Evolutionary conservation across 2,888 invertebrate species (phyloP), one percentile per base, ranked within the genome.

Genomic region (Hipparchia sbordonii): DNA sequence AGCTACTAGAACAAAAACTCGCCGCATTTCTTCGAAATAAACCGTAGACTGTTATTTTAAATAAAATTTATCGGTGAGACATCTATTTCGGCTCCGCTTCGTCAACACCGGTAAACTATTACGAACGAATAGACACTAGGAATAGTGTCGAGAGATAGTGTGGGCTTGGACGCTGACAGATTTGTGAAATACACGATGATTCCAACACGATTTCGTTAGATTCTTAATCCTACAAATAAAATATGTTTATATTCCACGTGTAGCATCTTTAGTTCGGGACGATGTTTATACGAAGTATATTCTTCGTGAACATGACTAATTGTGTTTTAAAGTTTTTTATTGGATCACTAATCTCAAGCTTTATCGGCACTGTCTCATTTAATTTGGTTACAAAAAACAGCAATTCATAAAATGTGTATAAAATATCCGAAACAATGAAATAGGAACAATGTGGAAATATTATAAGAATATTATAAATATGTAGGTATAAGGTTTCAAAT

Each of bases 181-280:
- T 92, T 92, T 92, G 92, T 92, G 90, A 86, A 85, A 86, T 86
- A 87, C 88, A 88, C 65, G 84, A 85, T 86, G 85, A 85, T 87
- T 87, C 82, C 81, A 72, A 81, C 78, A 76, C 72, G 70, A 74
- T 73, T 83, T 82, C 85, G 84, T 82, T 81, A 80, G 77, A 77
- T 82, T 77, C 77, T 77, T 78, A 72, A 72, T 74, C 67, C 63
- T 12, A 71, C 71, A 51, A 45, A 69, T 74, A 73, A 76, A 74
- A 74, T 76, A 71, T 72, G 45, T 68, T 54, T 72, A 67, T 70
- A 61, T 68, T 65, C 23, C 59, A 65, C 69, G 61, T 61, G 69
- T 69, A 69, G 70, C 67, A 67, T 74, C 72, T 72, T 71, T 74
- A 74, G 72, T 63, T 59, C 67, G 71, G 56, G 70, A 63, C 63